A percentile compares a stretch with the other conserved stretches of the same genome.
Conservation (phyloP, 1,140 invertebrate species). For the Drosophila suzukii region DNA sequence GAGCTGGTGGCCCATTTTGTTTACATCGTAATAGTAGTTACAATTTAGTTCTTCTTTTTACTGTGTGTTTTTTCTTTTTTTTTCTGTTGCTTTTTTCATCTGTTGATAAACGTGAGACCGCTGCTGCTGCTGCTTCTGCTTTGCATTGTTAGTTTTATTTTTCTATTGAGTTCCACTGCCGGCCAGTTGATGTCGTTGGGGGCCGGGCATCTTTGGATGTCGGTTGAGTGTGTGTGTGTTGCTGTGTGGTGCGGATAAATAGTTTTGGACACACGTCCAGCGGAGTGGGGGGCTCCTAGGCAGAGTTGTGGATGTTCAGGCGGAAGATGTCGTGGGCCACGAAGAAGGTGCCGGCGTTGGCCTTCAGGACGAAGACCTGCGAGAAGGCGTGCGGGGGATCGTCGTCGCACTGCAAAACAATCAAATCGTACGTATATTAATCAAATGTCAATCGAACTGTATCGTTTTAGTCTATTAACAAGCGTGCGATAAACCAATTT, state of each 20-base stretch:
- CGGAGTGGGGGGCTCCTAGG: slow-evolving; percentile 82
- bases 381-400: slow-evolving; percentile 96
- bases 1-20: slow-evolving; percentile 41
- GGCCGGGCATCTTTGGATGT: slow-evolving; percentile 55
- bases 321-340: slow-evolving; percentile 97
- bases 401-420: slow-evolving; percentile 92
- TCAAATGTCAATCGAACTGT: background rate
- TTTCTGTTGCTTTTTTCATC: slow-evolving; percentile 24
- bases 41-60: slow-evolving; percentile 41
- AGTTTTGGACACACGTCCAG: background rate
- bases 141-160: slow-evolving; percentile 15
- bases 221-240: slow-evolving; percentile 2
- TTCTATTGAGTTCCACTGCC: background rate
- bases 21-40: slow-evolving; percentile 61
- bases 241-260: slow-evolving; percentile 11
- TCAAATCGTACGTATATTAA: slow-evolving; percentile 16
- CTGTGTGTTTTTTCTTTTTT: slow-evolving; percentile 23
- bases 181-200: slow-evolving; percentile 1
- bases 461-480: slow-evolving; percentile 15
- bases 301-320: slow-evolving; percentile 93
- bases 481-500: slow-evolving; percentile 33
- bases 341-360: slow-evolving; percentile 92
- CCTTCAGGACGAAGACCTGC: slow-evolving; percentile 95
- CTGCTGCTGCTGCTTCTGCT: slow-evolving; percentile 2
- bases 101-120: slow-evolving; percentile 59